Base-by-base conservation (phyloP, 2,797 vertebrate species). In the Eulemur mongoz region DNA sequence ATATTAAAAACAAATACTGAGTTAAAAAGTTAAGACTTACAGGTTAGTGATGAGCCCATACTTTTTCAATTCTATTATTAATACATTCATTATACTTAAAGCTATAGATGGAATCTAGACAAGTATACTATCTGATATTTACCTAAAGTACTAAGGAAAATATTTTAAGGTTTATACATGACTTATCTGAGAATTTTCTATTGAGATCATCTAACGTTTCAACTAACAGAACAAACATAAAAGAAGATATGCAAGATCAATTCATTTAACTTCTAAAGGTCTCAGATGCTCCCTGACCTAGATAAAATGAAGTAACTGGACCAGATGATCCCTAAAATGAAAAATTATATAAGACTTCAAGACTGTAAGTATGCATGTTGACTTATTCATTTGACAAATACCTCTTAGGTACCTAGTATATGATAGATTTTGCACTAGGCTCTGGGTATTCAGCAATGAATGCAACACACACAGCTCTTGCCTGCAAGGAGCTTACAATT, bases 141-240 rank as follows among this genome's bases (percentile, higher is more conserved):
- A 65, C 35, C 25, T 90, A n/a, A 83, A 79, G 1, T 75, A 94
- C 43, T 69, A 89, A 82, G 25, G 30, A 95, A 92, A 91, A 61
- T 63, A 94, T 79, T 86, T 82, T 76, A 78, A 89, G 32, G n/a
- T 40, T 57, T 54, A 73, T 17, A 48, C 9, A 67, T 35, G 25
- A 73, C 15, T 61, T 67, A 86, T 30, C 27, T 52, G 7, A 86
- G 45, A 82, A 48, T 50, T 61, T 61, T 90, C 57, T 89, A 50
- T 10, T 91, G 23, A 85, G 14, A 80, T 61, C 38, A 95, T 67
- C 57, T 69, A 91, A 89, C 9, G n/a, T 75, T 75, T 90, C 72
- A 93, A 87, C 18, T 93, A 86, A 88, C 18, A 22, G 54, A 70
- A 80, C 6, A 81, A 73, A 81, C 17, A 70, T 40, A 17, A 93